phyloP scores from a whole-genome alignment of 2,797 vertebrate species.

The Vireo griseus region DNA sequence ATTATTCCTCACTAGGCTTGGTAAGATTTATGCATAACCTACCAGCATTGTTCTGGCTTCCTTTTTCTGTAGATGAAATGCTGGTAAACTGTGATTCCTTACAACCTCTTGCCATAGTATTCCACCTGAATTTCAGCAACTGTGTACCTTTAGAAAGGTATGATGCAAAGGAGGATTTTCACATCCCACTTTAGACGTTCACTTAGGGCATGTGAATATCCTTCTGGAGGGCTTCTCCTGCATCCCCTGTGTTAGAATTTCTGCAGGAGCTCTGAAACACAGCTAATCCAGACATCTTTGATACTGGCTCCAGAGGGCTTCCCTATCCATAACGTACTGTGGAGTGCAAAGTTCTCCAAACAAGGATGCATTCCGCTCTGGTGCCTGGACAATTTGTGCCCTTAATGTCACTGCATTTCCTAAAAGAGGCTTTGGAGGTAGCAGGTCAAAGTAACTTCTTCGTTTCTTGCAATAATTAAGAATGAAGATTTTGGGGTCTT shows the following conservation, averaged over 20 bases:
- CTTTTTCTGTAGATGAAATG: background rate
- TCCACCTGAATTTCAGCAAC: background rate
- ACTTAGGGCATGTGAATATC: background rate
- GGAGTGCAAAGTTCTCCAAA: background rate
- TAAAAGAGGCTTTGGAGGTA: background rate
- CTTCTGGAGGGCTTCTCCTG: background rate
- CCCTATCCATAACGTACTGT: accelerated
- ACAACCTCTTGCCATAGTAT: background rate
- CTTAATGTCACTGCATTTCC: background rate
- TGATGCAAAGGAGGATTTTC: background rate
- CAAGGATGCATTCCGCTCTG: background rate
- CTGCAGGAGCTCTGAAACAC: background rate
- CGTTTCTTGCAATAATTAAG: background rate
- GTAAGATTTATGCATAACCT: background rate
- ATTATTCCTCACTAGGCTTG: background rate
- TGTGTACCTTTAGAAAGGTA: background rate
- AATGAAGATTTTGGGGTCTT: background rate
- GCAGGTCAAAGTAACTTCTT: background rate
- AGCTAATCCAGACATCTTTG: background rate
- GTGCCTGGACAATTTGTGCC: background rate
- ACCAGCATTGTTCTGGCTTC: background rate
- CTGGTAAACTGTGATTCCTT: background rate
- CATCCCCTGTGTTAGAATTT: background rate
- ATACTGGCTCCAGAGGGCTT: background rate
- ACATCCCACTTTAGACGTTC: background rate